phyloP scores from a whole-genome alignment of 2,797 vertebrate species.

The Graptemys geographica region DNA sequence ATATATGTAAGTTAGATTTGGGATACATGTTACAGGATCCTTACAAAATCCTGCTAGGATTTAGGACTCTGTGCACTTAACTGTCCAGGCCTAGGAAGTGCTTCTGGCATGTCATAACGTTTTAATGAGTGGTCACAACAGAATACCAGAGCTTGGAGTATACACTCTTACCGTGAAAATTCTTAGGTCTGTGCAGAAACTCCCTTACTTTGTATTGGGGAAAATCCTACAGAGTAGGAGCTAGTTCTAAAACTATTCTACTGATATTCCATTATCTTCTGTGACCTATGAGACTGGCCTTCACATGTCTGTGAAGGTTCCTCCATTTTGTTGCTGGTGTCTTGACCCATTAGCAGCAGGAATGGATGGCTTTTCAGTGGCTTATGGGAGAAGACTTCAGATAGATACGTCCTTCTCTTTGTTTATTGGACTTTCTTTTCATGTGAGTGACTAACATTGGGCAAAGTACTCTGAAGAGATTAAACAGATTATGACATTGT shows the following conservation, averaged over 20 bases:
- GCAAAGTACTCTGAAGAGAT: accelerated
- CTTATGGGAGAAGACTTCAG: neutral
- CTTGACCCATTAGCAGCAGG: neutral
- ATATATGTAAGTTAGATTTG: neutral
- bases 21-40: neutral
- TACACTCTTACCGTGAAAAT: neutral
- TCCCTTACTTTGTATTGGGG: neutral
- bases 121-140: neutral
- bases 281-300: neutral
- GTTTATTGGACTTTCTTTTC: neutral
- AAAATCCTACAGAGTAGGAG: neutral
- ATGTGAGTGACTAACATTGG: neutral
- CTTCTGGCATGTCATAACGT: neutral
- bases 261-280: neutral
- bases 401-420: neutral
- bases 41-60: neutral
- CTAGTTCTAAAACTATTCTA: neutral
- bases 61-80: neutral
- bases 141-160: neutral
- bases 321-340: neutral
- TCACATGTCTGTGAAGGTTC: neutral
- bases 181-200: neutral
- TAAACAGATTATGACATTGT: too few relatives aligned
- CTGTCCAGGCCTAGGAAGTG: neutral
- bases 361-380: accelerated